A percentile compares a stretch with the other conserved stretches of the same genome.
Conservation (phyloP, 2,888 invertebrate species). For the Drosophila pseudotalamancana region DNA sequence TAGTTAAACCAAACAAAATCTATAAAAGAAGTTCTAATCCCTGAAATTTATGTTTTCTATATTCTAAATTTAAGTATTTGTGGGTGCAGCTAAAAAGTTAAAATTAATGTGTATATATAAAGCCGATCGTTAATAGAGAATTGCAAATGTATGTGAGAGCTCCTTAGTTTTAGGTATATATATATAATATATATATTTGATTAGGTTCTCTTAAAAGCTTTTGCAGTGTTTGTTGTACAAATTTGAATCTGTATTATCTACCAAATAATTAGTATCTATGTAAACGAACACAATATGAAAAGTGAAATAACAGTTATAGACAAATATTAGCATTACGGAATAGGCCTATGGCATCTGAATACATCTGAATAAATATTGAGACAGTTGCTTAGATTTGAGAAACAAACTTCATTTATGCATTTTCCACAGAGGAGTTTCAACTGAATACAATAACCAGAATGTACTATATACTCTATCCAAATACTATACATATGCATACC, state of each 20-base stretch:
- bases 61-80: slow-evolving; percentile 4
- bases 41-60: not conserved
- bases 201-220: slow-evolving; percentile 13
- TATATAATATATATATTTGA: not conserved
- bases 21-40: not conserved
- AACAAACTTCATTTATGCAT: slow-evolving; percentile 55
- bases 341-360: slow-evolving; percentile 9
- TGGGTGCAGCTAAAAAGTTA: slow-evolving; percentile 7
- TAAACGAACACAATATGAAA: not conserved
- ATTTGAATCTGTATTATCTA: slow-evolving; percentile 35
- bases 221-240: slow-evolving; percentile 38
- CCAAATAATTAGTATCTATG: slow-evolving; percentile 1
- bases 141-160: slow-evolving; percentile 3
- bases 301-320: slow-evolving; percentile 6
- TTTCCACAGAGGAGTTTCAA: slow-evolving; percentile 64
- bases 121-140: slow-evolving; percentile 13
- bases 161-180: slow-evolving; percentile 5
- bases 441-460: slow-evolving; percentile 61
- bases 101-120: slow-evolving; percentile 14
- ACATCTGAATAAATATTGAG: not conserved
- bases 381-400: slow-evolving; percentile 13
- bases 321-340: slow-evolving; percentile 13
- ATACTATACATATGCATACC: slow-evolving; percentile 21
- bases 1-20: not conserved
- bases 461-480: slow-evolving; percentile 33